A percentile compares a stretch with the other conserved stretches of the same genome.
Evolutionary conservation across 2,113 vertebrate genomes (phyloP).

Genomic region (Erpornis zantholeuca): DNA sequence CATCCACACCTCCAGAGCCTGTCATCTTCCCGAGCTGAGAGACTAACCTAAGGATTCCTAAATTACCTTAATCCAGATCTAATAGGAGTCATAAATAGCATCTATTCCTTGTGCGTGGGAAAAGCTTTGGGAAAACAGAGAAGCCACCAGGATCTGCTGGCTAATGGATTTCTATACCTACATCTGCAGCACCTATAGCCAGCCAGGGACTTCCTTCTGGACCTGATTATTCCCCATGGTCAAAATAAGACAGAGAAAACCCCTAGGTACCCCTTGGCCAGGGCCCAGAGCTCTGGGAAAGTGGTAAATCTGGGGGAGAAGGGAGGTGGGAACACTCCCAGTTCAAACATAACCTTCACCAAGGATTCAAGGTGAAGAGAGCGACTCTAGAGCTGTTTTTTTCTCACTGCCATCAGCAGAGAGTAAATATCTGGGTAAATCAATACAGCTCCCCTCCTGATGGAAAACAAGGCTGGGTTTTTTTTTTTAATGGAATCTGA

Average conservation of each 20-base stretch:
- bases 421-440: conserved; percentile 10
- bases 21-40: conserved; percentile 53
- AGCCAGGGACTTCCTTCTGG: neutral
- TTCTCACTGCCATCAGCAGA: conserved; percentile 8
- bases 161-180: neutral
- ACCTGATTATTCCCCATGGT: neutral
- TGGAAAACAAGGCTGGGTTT: neutral
- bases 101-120: neutral
- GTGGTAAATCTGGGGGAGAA: neutral
- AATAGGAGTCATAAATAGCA: conserved; percentile 57
- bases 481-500: neutral
- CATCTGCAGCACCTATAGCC: neutral
- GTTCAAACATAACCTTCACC: conserved; percentile 20
- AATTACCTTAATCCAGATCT: conserved; percentile 74
- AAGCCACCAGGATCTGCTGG: neutral
- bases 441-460: neutral
- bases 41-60: conserved; percentile 58
- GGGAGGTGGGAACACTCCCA: neutral
- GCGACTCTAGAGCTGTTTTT: neutral
- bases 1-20: conserved; percentile 61
- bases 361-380: conserved; percentile 20
- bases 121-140: neutral
- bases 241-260: neutral
- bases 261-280: neutral
- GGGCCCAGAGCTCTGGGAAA: neutral